These are phyloP conservation scores for Leucophenga maculata DNA, from an alignment of 2,888 invertebrate genomes.

Conservation along the genomic window DNA sequence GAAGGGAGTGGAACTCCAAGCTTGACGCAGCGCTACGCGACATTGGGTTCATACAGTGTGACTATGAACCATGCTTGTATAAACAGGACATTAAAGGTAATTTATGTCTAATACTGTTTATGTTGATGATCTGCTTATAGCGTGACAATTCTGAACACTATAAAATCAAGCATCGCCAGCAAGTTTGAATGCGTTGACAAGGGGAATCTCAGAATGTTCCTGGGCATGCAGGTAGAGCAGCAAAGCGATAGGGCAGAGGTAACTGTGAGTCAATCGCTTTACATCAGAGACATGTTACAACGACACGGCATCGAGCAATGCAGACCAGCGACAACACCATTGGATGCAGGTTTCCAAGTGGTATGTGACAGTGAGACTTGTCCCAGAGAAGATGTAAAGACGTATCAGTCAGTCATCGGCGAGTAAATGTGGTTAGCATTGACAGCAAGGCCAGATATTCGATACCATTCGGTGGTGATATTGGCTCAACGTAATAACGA, in stretches of 20 bases:
- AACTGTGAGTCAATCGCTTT: not conserved
- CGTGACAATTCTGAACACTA: too few species aligned
- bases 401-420: conserved; percentile 12
- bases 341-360: conserved; percentile 31
- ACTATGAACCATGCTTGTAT: conserved; percentile 28
- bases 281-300: conserved; percentile 15
- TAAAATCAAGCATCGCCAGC: too few species aligned
- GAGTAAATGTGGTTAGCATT: conserved; percentile 27
- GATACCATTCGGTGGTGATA: conserved; percentile 31
- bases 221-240: too few species aligned
- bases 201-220: too few species aligned
- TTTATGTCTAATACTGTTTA: conserved; percentile 29
- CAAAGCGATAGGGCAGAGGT: too few species aligned
- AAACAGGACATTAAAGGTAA: too few species aligned
- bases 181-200: too few species aligned
- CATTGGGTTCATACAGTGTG: conserved; percentile 29
- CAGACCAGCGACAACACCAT: conserved; percentile 23
- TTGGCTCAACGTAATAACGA: conserved; percentile 27
- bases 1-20: too few species aligned
- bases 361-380: conserved; percentile 26
- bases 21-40: conserved; percentile 27
- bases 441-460: conserved; percentile 29
- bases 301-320: conserved; percentile 15
- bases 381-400: conserved; percentile 4
- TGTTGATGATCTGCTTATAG: conserved; percentile 24